Conservation (phyloP, 2,888 invertebrate genomes). For the Eupithecia pulchellata region DNA sequence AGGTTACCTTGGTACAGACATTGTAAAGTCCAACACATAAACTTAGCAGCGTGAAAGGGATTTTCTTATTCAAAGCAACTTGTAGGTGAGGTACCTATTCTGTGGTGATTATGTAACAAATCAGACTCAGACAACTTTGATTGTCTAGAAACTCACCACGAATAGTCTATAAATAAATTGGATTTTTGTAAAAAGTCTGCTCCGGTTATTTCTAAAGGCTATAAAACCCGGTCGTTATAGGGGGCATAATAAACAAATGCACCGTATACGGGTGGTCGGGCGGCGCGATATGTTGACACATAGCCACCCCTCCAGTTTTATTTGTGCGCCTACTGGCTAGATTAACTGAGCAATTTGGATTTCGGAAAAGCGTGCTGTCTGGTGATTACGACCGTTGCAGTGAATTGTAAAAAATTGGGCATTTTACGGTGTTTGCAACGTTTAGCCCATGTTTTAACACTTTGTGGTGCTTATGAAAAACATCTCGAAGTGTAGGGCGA, state of each 20-base stretch:
- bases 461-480: not conserved
- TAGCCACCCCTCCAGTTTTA: conserved; percentile 49
- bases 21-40: not conserved
- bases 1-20: not conserved
- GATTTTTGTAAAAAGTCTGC: conserved; percentile 59
- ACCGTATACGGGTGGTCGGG: conserved; percentile 73
- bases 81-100: not conserved
- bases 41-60: not conserved
- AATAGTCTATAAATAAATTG: conserved; percentile 58
- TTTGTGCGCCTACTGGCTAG: conserved; percentile 39
- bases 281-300: conserved; percentile 75
- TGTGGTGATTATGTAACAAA: not conserved
- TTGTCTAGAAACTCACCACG: conserved; percentile 12
- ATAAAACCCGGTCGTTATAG: conserved; percentile 63
- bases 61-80: not conserved
- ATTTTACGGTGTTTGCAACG: not conserved
- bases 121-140: not conserved
- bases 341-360: conserved; percentile 33
- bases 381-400: conserved; percentile 20
- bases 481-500: not conserved
- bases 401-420: not conserved
- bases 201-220: conserved; percentile 70
- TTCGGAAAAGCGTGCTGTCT: conserved; percentile 24
- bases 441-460: not conserved
- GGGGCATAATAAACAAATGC: conserved; percentile 72